Evolutionary conservation across 2,797 vertebrate species (phyloP).

Genomic region (Pitangus sulphuratus): DNA sequence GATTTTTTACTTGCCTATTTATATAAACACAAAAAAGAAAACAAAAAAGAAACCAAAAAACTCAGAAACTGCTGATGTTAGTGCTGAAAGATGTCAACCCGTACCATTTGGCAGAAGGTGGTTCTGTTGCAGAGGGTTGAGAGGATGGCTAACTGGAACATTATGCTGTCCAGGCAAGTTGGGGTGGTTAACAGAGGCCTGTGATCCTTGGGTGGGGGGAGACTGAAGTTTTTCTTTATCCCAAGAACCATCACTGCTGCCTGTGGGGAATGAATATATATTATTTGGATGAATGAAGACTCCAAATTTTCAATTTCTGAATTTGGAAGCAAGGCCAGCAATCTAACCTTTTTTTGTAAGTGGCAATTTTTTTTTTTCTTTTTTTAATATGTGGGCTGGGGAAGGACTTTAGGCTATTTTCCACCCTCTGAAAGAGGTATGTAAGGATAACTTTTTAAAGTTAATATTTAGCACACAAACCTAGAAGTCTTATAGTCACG

Average conservation of each 20-base stretch:
- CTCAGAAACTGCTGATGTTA: slow-evolving; percentile 48
- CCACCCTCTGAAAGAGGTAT: background rate
- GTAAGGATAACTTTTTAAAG: background rate
- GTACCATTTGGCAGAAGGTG: slow-evolving; percentile 79
- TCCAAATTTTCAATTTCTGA: slow-evolving; percentile 58
- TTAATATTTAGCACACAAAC: background rate
- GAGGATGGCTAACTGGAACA: slow-evolving; percentile 77
- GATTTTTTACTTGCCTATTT: slow-evolving; percentile 27
- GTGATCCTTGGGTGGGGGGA: slow-evolving; percentile 73
- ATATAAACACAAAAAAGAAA: background rate
- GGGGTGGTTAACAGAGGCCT: slow-evolving; percentile 75
- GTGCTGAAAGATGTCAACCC: slow-evolving; percentile 71
- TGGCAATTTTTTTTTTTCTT: background rate
- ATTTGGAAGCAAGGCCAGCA: slow-evolving; percentile 58
- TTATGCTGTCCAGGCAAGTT: slow-evolving; percentile 73
- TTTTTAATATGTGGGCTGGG: background rate
- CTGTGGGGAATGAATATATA: slow-evolving; percentile 80
- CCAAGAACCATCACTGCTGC: slow-evolving; percentile 82
- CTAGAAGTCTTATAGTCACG: background rate
- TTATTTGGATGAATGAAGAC: slow-evolving; percentile 70
- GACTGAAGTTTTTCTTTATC: slow-evolving; percentile 78
- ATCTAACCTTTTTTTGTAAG: slow-evolving; percentile 28
- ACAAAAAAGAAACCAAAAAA: background rate
- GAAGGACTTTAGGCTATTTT: background rate
- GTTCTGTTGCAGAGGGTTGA: slow-evolving; percentile 78